These are phyloP conservation scores for Microcaecilia unicolor DNA, from an alignment of 2,797 vertebrate species.

Conservation along the genomic window DNA sequence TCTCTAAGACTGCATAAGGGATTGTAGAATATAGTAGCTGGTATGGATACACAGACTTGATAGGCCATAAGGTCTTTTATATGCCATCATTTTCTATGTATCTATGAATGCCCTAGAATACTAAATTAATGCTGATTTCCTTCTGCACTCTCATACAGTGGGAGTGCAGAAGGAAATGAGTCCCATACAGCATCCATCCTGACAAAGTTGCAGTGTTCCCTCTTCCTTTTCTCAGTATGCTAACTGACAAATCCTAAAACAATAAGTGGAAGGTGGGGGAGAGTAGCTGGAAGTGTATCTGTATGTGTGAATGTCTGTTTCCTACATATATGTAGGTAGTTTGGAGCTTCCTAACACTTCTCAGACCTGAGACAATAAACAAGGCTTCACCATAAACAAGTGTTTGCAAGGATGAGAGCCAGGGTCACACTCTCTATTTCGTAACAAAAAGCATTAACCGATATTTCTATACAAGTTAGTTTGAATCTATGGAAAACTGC, in stretches of 20 bases:
- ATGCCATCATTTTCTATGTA: too few relatives aligned
- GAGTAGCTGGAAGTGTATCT: slow-evolving; percentile 19
- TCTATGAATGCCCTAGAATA: too few relatives aligned
- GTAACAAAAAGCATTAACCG: slow-evolving; percentile 6
- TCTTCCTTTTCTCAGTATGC: slow-evolving; percentile 25
- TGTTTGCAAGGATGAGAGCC: slow-evolving; percentile 1
- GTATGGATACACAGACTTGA: too few relatives aligned
- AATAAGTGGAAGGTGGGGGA: slow-evolving; percentile 35
- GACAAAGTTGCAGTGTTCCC: slow-evolving; percentile 5
- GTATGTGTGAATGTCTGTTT: slow-evolving; percentile 12
- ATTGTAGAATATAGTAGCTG: too few relatives aligned
- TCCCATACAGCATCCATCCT: slow-evolving; percentile 38
- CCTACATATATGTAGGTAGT: slow-evolving; percentile 24
- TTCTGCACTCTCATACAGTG: too few relatives aligned
- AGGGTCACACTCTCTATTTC: slow-evolving; percentile 9
- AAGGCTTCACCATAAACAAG: not conserved
- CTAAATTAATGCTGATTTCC: slow-evolving; percentile 38
- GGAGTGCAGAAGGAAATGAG: slow-evolving; percentile 39
- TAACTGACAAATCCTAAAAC: slow-evolving; percentile 37
- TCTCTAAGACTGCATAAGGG: too few relatives aligned
- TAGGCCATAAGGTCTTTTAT: too few relatives aligned
- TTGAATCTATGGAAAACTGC: slow-evolving; percentile 1
- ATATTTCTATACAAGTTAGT: slow-evolving; percentile 11
- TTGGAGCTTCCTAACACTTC: not conserved
- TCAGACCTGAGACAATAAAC: not conserved